A percentile compares a stretch with the other conserved stretches of the same genome.
phyloP scores from a whole-genome alignment of 2,113 vertebrate species.

The Archocentrus centrarchus region DNA sequence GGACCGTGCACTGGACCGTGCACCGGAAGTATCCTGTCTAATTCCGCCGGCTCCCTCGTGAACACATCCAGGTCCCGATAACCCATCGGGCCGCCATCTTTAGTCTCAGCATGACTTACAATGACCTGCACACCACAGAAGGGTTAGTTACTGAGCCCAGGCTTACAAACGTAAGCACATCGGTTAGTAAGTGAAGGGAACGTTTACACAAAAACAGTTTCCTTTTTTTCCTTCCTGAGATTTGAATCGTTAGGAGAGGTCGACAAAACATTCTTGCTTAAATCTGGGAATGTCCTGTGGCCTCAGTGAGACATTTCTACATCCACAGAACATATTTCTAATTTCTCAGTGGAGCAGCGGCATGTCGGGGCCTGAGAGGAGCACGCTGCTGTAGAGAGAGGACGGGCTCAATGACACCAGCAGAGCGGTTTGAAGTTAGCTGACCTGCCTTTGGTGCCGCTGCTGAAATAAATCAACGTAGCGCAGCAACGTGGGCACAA shows the following conservation, averaged over 20 bases:
- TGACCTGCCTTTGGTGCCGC: slow-evolving; percentile 18
- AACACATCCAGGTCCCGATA: slow-evolving; percentile 86
- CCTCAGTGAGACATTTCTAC: slow-evolving; percentile 36
- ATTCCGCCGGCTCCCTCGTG: slow-evolving; percentile 80
- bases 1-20: not conserved
- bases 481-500: slow-evolving; percentile 14
- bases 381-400: slow-evolving; percentile 22
- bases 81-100: slow-evolving; percentile 84
- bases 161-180: slow-evolving; percentile 4
- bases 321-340: slow-evolving; percentile 35
- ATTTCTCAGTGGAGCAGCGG: slow-evolving; percentile 52
- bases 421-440: slow-evolving; percentile 9
- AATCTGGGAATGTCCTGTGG: slow-evolving; percentile 65
- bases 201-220: slow-evolving; percentile 1
- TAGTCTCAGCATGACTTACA: slow-evolving; percentile 82
- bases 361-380: slow-evolving; percentile 40
- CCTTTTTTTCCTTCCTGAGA: not conserved
- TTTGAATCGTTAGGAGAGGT: slow-evolving; percentile 8
- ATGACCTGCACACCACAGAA: slow-evolving; percentile 83
- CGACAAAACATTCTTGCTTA: slow-evolving; percentile 58
- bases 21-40: slow-evolving; percentile 54
- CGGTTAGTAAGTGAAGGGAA: not conserved
- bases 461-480: slow-evolving; percentile 27
- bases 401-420: slow-evolving; percentile 7
- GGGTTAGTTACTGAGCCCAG: not conserved